Evolutionary conservation across 2,888 invertebrate species (phyloP).

Genomic region (Agrilus biguttatus): DNA sequence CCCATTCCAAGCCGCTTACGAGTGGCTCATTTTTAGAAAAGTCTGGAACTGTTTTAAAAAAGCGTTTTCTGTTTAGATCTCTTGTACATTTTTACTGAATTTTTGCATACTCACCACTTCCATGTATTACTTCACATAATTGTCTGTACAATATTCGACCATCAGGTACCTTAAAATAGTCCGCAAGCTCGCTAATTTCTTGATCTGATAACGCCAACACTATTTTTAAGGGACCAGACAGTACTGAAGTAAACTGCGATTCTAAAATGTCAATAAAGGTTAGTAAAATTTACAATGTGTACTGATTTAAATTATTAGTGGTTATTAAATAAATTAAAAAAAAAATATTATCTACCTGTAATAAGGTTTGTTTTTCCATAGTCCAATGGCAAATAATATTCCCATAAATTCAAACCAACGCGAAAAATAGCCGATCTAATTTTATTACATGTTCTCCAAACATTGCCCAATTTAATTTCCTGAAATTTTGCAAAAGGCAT

Average conservation of each 20-base stretch:
- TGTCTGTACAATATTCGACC: conserved; percentile 63
- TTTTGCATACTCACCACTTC: conserved; percentile 38
- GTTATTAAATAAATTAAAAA: too few species aligned
- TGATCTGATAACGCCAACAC: conserved; percentile 54
- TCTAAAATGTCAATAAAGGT: conserved; percentile 32
- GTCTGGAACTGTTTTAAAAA: conserved; percentile 30
- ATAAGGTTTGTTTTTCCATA: conserved; percentile 51
- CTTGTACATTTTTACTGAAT: background rate
- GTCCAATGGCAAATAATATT: conserved; percentile 55
- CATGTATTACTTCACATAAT: conserved; percentile 58
- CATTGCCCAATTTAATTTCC: conserved; percentile 42
- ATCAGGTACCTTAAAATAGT: conserved; percentile 68
- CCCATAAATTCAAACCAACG: conserved; percentile 55
- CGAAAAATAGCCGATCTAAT: conserved; percentile 62
- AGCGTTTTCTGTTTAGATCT: background rate
- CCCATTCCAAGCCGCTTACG: conserved; percentile 47
- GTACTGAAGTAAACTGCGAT: conserved; percentile 55
- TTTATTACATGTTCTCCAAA: conserved; percentile 71
- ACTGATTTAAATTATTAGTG: too few species aligned
- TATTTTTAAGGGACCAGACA: conserved; percentile 51
- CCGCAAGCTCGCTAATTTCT: conserved; percentile 57
- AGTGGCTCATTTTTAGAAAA: conserved; percentile 33
- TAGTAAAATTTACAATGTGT: too few species aligned
- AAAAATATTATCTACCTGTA: conserved; percentile 39
- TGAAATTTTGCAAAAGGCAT: conserved; percentile 11